Conservation (phyloP, 2,797 vertebrate genomes). For the Sebastes elongatus region DNA sequence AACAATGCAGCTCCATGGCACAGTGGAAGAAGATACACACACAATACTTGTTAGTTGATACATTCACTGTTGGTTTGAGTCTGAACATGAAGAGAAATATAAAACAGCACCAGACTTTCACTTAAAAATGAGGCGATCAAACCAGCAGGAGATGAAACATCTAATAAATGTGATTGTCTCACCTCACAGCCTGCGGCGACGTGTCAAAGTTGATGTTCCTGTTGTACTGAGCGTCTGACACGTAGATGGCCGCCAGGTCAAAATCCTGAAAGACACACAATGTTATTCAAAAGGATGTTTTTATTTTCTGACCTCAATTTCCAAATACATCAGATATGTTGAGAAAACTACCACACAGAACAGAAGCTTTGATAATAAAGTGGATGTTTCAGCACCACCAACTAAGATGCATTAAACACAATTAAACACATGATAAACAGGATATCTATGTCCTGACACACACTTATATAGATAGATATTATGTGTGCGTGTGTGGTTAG, state of each 20-base stretch:
- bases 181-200: constrained; percentile 89
- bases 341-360: background rate
- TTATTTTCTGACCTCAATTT: background rate
- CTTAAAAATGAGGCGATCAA: background rate
- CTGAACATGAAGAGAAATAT: background rate
- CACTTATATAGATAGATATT: background rate
- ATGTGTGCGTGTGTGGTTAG: no score
- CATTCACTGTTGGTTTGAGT: background rate
- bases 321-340: background rate
- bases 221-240: constrained; percentile 94
- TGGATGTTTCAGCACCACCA: background rate
- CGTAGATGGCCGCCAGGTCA: constrained; percentile 88
- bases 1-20: background rate
- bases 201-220: constrained; percentile 91
- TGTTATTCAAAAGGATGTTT: background rate
- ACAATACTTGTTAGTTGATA: background rate
- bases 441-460: background rate
- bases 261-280: constrained; percentile 78
- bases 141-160: background rate
- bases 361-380: background rate
- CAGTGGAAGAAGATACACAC: background rate
- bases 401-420: background rate
- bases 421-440: no score
- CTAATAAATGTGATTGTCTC: background rate
- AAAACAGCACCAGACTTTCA: background rate